These are phyloP conservation scores for Ommatoiulus sabulosus DNA, from an alignment of 2,888 invertebrate species.

Conservation along the genomic window DNA sequence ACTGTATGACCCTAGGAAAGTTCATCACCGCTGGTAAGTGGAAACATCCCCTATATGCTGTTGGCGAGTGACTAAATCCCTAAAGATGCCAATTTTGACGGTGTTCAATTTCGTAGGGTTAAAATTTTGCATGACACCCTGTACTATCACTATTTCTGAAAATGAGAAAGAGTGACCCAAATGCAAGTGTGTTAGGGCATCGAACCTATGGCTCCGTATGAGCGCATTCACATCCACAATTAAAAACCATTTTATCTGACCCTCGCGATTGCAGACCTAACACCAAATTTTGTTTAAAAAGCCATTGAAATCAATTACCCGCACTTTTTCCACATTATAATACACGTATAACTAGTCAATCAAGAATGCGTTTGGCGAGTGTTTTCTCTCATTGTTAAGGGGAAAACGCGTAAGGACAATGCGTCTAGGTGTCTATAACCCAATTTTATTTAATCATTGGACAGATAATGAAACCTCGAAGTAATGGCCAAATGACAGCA, in stretches of 20 bases:
- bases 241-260: background rate
- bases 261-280: background rate
- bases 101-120: no score
- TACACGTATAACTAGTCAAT: background rate
- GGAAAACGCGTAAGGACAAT: slow-evolving; percentile 1
- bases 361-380: background rate
- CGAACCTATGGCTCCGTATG: background rate
- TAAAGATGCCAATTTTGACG: no score
- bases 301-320: background rate
- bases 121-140: background rate
- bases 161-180: background rate
- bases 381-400: background rate
- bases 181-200: slow-evolving; percentile 4
- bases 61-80: no score
- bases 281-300: background rate
- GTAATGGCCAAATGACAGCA: slow-evolving; percentile 30
- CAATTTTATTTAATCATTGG: slow-evolving; percentile 33
- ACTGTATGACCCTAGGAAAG: no score
- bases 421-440: slow-evolving; percentile 10
- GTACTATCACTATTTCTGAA: background rate
- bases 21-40: no score
- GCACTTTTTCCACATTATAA: slow-evolving; percentile 38
- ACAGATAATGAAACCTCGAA: background rate
- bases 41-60: no score
- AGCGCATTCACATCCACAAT: background rate